Evolutionary conservation across 2,888 invertebrate genomes (phyloP), one percentile per base, ranked within the genome.

Genomic region (Hypselothyrea guttata): DNA sequence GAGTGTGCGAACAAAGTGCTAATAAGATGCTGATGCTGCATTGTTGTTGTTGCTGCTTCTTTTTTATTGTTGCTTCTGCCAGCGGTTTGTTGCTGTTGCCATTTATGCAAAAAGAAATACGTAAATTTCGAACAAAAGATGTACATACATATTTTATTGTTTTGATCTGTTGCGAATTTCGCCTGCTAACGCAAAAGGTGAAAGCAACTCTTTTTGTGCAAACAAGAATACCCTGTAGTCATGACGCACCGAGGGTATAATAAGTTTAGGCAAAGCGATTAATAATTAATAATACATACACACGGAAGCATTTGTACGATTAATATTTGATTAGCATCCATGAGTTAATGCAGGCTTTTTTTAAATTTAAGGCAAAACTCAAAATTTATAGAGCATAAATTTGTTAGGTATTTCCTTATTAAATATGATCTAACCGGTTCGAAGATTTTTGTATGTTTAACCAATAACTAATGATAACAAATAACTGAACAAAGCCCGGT

Each of bases 61-160:
- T 37, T 13, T n/a, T n/a, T n/a, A n/a, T n/a, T 22, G 66, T 61
- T 53, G 38, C 55, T 49, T 59, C 47, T 57, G 12, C 28, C 35
- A 67, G 67, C 58, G 22, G 76, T 76, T 81, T 74, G 81, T 84
- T 77, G 78, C 71, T 81, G 65, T 81, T 82, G 68, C 81, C 81
- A 79, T 83, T 85, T 81, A 85, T 85, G 86, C 84, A 74, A 71
- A 84, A 48, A 41, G n/a, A 41, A 9, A 66, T 60, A 67, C 60
- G 55, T 82, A 71, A 70, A 69, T 78, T 71, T 58, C 48, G 46
- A 84, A 84, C 85, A 81, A 81, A 81, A 85, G 84, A 71, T 67
- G 71, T 62, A 58, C 73, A 63, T 45, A 63, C 61, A 42, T 33
- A 56, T 49, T 68, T 74, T 70, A 74, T 77, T 74, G 70, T 73